Base-by-base conservation (phyloP, 2,113 vertebrate genomes). In the Salvelinus sp. region DNA sequence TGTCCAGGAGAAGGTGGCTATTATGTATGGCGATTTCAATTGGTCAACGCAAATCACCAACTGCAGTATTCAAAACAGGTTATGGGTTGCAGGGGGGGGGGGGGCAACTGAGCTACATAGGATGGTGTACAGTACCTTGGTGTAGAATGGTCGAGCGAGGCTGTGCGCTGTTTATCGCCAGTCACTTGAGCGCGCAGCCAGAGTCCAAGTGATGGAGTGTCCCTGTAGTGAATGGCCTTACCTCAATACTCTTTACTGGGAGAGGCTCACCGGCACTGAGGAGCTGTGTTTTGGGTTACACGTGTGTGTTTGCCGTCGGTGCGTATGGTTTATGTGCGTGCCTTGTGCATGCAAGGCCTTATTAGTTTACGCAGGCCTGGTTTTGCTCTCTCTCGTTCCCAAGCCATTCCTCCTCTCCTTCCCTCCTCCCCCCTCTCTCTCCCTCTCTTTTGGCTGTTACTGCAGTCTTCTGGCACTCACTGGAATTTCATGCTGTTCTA, bases 381-480 rank as follows among this genome's bases (percentile, higher is more conserved):
- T 25, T 65, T 23, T 3, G 14, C 50, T 18, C 50, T 62, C n/a
- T 20, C 54, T 62, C 58, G 5, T 20, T 50, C 3, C 48, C 12
- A 10, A 14, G 48, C 10, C 48, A 50, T n/a, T 23, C 58, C 25
- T 16, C 3, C 10, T 20, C n/a, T 57, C 54, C 22, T 20, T 0
- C 23, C 0, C 23, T 25, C 1, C 63, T 5, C 14, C 75, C 0
- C n/a, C n/a, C 4, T 3, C 79, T 79, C 48, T 64, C 75, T 10
- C 54, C 20, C 50, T 47, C 5, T 2, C 76, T 80, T 75, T 74
- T 78, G 82, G 82, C 78, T 76, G 0, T 73, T 84, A 80, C 85
- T 88, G 88, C 84, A 84, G 85, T 87, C 85, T 86, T 68, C 77
- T 80, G 79, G 85, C 84, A 75, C 69, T 22, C 58, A 0, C 64